A percentile compares a stretch with the other conserved stretches of the same genome.
phyloP scores from a whole-genome alignment of 2,113 vertebrate genomes.

The Isichthys henryi region DNA sequence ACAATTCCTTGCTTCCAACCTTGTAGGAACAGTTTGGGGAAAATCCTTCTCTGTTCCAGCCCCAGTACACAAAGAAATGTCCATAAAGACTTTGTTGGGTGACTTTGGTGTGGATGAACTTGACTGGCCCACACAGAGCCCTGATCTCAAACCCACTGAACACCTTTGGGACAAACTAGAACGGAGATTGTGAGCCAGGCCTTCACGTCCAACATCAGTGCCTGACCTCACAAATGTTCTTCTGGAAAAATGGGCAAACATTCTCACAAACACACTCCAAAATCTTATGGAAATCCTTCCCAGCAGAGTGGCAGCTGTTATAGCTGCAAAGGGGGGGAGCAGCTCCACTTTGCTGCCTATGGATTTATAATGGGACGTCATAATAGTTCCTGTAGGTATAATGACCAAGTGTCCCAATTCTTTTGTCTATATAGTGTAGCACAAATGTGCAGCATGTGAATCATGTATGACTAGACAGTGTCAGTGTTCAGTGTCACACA shows the following conservation, averaged over 20 bases:
- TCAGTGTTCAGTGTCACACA: not conserved
- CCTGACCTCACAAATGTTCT: not conserved
- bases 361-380: not conserved
- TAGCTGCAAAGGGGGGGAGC: not conserved
- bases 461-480: not conserved
- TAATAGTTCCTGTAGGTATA: not conserved
- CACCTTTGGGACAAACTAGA: not conserved
- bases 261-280: not conserved
- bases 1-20: not conserved
- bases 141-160: not conserved
- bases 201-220: not conserved
- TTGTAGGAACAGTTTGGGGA: not conserved
- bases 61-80: not conserved
- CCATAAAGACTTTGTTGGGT: not conserved
- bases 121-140: not conserved
- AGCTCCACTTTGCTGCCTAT: not conserved
- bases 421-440: not conserved
- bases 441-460: not conserved
- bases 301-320: not conserved
- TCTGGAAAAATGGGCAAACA: not conserved
- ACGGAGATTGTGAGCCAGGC: not conserved
- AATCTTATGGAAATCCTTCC: not conserved
- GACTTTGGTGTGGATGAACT: not conserved
- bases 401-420: not conserved
- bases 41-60: not conserved